phyloP scores from a whole-genome alignment of 2,113 vertebrate species.

The Charina bottae region DNA sequence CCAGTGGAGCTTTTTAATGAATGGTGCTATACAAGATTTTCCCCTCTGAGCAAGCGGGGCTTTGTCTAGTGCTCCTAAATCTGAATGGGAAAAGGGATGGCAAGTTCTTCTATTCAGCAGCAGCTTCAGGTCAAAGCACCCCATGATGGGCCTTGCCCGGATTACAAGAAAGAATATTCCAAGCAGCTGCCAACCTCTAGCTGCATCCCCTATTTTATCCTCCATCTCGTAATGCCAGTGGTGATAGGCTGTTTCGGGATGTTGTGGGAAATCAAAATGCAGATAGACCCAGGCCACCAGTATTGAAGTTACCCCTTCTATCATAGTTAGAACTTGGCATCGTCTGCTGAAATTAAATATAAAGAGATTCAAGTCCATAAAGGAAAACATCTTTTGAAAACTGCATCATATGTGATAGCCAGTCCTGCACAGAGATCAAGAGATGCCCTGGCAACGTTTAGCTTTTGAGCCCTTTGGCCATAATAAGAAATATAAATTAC shows the following conservation, averaged over 20 bases:
- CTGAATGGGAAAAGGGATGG: background rate
- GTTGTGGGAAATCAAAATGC: background rate
- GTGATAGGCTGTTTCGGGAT: background rate
- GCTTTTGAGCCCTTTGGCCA: background rate
- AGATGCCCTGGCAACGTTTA: background rate
- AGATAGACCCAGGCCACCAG: background rate
- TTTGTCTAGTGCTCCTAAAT: background rate
- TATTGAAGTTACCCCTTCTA: background rate
- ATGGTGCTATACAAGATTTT: background rate
- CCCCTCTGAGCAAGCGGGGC: background rate
- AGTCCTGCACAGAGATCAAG: background rate
- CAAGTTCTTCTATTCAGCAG: background rate
- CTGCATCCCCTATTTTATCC: background rate
- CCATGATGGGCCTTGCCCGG: background rate
- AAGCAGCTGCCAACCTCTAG: background rate
- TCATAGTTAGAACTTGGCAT: background rate
- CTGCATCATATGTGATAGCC: background rate
- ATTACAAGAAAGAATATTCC: background rate
- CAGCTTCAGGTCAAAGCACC: background rate
- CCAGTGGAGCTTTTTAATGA: background rate
- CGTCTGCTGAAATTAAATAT: background rate
- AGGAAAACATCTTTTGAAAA: background rate
- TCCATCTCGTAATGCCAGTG: background rate
- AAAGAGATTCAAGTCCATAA: background rate
- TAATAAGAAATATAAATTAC: background rate